A percentile compares a stretch with the other conserved stretches of the same genome.
Evolutionary conservation across 2,113 vertebrate species (phyloP).

Genomic region (Arothron firmamentum): DNA sequence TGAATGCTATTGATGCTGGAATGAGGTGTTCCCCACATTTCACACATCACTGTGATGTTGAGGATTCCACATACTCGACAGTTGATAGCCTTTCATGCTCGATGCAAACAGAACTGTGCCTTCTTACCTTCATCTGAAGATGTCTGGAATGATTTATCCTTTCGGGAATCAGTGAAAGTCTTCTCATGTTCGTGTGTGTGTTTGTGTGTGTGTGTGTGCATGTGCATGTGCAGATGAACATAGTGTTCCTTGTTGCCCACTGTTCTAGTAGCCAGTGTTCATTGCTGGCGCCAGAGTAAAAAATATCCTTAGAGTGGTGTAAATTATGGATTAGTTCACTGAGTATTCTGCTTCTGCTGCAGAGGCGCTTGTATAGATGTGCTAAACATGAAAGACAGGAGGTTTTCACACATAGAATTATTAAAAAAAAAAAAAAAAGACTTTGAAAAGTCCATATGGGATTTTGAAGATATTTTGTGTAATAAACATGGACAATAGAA

Average conservation of each 20-base stretch:
- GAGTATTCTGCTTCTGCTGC: slow-evolving; percentile 37
- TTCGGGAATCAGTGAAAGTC: slow-evolving; percentile 6
- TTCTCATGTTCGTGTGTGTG: not conserved
- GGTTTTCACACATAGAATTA: too few species aligned
- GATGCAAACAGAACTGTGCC: not conserved
- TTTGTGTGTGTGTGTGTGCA: slow-evolving; percentile 10
- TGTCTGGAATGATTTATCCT: not conserved
- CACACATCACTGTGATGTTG: not conserved
- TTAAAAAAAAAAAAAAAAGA: too few species aligned
- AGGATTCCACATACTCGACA: not conserved
- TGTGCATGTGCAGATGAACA: slow-evolving; percentile 44
- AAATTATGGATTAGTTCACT: slow-evolving; percentile 71
- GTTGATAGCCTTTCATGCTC: not conserved
- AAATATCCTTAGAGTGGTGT: slow-evolving; percentile 60
- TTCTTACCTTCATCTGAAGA: not conserved
- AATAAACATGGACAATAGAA: too few species aligned
- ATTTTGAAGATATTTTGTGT: too few species aligned
- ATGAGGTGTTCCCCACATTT: slow-evolving; percentile 1
- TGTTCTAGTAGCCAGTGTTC: slow-evolving; percentile 59
- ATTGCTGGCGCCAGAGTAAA: slow-evolving; percentile 49
- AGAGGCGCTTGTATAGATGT: too few species aligned
- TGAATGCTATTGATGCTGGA: not conserved
- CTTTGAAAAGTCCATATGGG: too few species aligned
- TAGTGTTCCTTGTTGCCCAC: slow-evolving; percentile 47
- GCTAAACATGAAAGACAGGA: too few species aligned